Conservation (phyloP, 1,140 invertebrate genomes). For the Diorhabda elongata region DNA sequence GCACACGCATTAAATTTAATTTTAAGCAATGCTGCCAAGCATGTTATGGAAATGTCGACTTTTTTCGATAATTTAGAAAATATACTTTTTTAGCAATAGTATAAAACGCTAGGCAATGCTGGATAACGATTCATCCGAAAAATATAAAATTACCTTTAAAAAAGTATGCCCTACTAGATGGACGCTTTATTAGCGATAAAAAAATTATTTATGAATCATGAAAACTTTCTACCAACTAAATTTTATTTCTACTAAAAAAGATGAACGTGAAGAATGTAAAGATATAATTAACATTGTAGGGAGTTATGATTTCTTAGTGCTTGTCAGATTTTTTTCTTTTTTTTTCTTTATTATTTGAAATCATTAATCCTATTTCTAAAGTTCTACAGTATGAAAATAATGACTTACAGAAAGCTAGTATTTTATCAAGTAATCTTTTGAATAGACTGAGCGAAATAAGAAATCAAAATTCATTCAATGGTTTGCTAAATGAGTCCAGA, state of each 20-base stretch:
- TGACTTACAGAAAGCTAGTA: constrained; percentile 38
- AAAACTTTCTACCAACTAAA: constrained; percentile 28
- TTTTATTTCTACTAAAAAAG: constrained; percentile 31
- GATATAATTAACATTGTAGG: constrained; percentile 36
- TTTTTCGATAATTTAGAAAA: background rate
- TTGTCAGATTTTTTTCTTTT: constrained; percentile 33
- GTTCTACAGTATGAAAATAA: constrained; percentile 39
- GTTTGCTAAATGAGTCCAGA: constrained; percentile 26
- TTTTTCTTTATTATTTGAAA: constrained; percentile 39
- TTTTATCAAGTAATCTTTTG: constrained; percentile 39
- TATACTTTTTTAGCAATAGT: constrained; percentile 9
- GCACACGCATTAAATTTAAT: constrained; percentile 7
- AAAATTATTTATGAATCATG: constrained; percentile 30
- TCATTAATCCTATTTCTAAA: constrained; percentile 38
- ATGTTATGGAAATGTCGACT: background rate
- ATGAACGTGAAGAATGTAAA: constrained; percentile 21
- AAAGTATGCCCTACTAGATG: constrained; percentile 39
- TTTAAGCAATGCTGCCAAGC: background rate
- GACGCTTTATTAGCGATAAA: constrained; percentile 32
- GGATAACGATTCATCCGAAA: constrained; percentile 22
- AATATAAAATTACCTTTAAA: constrained; percentile 30
- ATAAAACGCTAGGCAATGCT: constrained; percentile 12
- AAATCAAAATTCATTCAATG: constrained; percentile 32
- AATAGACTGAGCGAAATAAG: constrained; percentile 37
- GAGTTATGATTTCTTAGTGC: constrained; percentile 36